Base-by-base conservation (phyloP, 2,888 invertebrate species). In the Ditula angustiorana region DNA sequence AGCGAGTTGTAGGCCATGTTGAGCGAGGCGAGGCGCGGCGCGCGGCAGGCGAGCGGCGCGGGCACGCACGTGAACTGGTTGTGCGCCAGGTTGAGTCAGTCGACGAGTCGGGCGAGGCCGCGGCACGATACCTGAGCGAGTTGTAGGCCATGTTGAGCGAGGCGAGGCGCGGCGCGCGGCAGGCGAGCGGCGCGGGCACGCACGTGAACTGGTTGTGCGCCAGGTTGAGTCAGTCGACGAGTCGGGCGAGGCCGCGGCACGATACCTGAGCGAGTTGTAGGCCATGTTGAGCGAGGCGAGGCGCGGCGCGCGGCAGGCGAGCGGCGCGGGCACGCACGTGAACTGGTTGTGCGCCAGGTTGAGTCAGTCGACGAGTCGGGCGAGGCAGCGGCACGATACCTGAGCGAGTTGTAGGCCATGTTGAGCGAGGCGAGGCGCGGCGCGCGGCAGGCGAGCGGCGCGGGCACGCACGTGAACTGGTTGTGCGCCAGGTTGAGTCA, bases 1-100 rank as follows among this genome's bases (percentile, higher is more conserved):
- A 99, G 98, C 73, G 96, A 94, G 93, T 99, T 99, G 88, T 98
- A 97, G 0, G 98, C 96, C 33, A 99, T 93, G 90, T 98, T 98
- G 3, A 99, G 93, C 0, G 96, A 94, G 1, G 95, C 94, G 8
- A 98, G 87, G 95, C 94, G 0, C 96, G 96, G 94, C 94, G 37
- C 93, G 89, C 26, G 94, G 2, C 90, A 85, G 55, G 94, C 94
- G 0, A 92, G 89, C 33, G 94, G 93, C 58, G 95, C 94, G n/a
- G n/a, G n/a, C 72, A 93, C 73, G 93, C 92, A 72, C 73, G 95
- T n/a, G n/a, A n/a, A n/a, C n/a, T n/a, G n/a, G n/a, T n/a, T 62
- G 41, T 99, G 97, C 0, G 98, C 96, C 94, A 99, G 95, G 82
- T 98, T 98, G 13, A 99, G 94, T 37, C 97, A 93, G 0, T 97